A percentile compares a stretch with the other conserved stretches of the same genome.
Evolutionary conservation across 2,888 invertebrate genomes (phyloP).

Genomic region (Sinhomidia bicolor): DNA sequence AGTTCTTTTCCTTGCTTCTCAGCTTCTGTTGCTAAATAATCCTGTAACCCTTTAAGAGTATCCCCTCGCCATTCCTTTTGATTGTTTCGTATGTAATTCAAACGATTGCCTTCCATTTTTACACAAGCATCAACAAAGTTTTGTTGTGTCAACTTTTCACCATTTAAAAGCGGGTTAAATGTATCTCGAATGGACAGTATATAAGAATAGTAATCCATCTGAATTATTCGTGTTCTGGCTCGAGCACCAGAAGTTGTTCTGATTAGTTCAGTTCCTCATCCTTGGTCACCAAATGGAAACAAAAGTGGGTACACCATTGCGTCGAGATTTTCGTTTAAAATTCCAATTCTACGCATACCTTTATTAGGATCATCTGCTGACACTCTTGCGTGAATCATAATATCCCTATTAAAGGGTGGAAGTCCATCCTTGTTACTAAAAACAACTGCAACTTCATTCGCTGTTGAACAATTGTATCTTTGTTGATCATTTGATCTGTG

Average conservation of each 20-base stretch:
- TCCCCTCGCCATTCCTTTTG: too few species aligned
- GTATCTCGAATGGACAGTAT: conserved; percentile 64
- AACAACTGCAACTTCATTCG: conserved; percentile 70
- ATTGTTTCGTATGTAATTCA: conserved; percentile 81
- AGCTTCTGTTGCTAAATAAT: conserved; percentile 47
- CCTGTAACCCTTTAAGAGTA: too few species aligned
- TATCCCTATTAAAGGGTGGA: conserved; percentile 57
- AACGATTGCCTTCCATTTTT: conserved; percentile 77
- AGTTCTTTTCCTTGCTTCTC: conserved; percentile 79
- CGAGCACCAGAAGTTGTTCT: neutral
- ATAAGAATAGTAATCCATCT: conserved; percentile 69
- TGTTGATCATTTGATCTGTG: conserved; percentile 51
- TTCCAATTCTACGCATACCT: neutral
- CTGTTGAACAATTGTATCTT: conserved; percentile 66
- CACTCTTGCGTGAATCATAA: conserved; percentile 15
- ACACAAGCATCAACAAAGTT: conserved; percentile 24
- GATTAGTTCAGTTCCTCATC: neutral
- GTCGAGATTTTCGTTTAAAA: neutral
- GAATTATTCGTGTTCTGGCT: conserved; percentile 6
- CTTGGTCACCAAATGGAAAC: neutral
- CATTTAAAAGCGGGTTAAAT: conserved; percentile 80
- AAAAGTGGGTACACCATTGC: neutral
- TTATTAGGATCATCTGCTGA: neutral
- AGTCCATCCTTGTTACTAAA: conserved; percentile 70
- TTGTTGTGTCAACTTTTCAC: conserved; percentile 79